Percentiles rank a stretch among this genome's conserved stretches.
Conservation (phyloP, 2,113 vertebrate species). For the Xyliphius kryptos region DNA sequence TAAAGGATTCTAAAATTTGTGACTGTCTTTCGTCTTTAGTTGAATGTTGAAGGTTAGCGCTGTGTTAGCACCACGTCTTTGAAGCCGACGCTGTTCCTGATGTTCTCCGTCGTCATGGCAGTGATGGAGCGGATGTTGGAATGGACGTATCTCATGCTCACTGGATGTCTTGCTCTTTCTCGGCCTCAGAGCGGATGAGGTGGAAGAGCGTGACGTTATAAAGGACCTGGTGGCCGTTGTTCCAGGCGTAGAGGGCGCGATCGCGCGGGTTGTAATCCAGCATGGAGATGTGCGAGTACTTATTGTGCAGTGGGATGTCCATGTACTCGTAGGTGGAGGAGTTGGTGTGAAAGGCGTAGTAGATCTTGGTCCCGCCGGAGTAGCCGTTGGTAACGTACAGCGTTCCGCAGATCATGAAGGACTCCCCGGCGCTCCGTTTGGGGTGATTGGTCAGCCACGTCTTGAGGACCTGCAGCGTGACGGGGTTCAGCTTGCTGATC, state of each 20-base stretch:
- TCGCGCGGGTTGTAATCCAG: constrained; percentile 98
- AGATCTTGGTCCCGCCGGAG: constrained; percentile 93
- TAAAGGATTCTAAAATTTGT: too few relatives aligned
- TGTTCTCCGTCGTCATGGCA: too few relatives aligned
- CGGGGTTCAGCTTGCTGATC: constrained; percentile 90
- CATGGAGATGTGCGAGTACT: constrained; percentile 98
- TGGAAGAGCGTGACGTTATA: constrained; percentile 98
- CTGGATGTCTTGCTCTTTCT: too few relatives aligned
- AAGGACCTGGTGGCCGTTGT: constrained; percentile 94
- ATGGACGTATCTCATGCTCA: too few relatives aligned
- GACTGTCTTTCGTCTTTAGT: too few relatives aligned
- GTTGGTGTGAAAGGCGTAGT: constrained; percentile 96
- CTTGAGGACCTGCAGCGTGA: constrained; percentile 83
- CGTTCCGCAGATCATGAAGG: constrained; percentile 97
- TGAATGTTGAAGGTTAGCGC: too few relatives aligned
- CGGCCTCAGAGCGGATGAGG: constrained; percentile 86
- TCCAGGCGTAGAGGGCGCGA: constrained; percentile 95
- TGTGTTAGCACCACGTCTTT: too few relatives aligned
- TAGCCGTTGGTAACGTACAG: constrained; percentile 97
- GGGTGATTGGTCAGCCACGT: constrained; percentile 96
- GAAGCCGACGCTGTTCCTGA: too few relatives aligned
- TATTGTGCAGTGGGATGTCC: constrained; percentile 94
- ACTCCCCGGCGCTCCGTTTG: constrained; percentile 91
- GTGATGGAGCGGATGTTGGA: too few relatives aligned
- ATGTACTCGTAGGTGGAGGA: constrained; percentile 97